A percentile compares a stretch with the other conserved stretches of the same genome.
Evolutionary conservation across 1,140 invertebrate species (phyloP).

Genomic region (Lutraria rhynchaena): DNA sequence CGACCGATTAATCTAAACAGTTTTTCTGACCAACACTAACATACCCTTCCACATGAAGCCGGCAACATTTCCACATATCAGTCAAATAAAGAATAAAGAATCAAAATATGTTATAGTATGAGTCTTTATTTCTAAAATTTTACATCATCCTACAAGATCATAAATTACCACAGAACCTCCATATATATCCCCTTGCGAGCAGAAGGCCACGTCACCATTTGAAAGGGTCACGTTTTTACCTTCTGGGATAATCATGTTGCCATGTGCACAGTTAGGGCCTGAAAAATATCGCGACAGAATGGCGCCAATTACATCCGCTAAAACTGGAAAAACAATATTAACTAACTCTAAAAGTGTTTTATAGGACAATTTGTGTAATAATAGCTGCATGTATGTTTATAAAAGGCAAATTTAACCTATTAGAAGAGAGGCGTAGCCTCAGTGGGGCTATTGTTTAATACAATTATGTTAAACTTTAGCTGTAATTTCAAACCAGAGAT

Average conservation of each 20-base stretch:
- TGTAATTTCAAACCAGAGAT: too few species aligned
- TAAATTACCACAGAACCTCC: conserved; percentile 9
- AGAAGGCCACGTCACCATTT: conserved; percentile 13
- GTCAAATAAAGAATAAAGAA: too few species aligned
- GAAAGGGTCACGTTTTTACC: conserved; percentile 6
- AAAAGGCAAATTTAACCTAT: not conserved
- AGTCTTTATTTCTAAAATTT: too few species aligned
- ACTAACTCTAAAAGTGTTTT: not conserved
- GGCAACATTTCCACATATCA: too few species aligned
- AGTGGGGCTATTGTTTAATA: too few species aligned
- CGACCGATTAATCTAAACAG: too few species aligned
- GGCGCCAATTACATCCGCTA: not conserved
- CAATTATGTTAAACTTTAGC: too few species aligned
- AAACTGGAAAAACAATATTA: not conserved
- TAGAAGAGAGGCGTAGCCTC: too few species aligned
- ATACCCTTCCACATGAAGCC: too few species aligned
- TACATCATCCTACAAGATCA: not conserved
- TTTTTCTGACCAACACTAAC: too few species aligned
- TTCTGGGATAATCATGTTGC: conserved; percentile 20
- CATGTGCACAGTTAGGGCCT: conserved; percentile 36
- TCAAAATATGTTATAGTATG: too few species aligned
- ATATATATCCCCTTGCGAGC: not conserved
- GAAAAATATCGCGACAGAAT: not conserved
- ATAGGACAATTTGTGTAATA: not conserved
- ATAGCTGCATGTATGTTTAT: not conserved